Evolutionary conservation across 2,888 invertebrate genomes (phyloP), one percentile per base, ranked within the genome.

Genomic region (Rhagophthalmus giganteus): DNA sequence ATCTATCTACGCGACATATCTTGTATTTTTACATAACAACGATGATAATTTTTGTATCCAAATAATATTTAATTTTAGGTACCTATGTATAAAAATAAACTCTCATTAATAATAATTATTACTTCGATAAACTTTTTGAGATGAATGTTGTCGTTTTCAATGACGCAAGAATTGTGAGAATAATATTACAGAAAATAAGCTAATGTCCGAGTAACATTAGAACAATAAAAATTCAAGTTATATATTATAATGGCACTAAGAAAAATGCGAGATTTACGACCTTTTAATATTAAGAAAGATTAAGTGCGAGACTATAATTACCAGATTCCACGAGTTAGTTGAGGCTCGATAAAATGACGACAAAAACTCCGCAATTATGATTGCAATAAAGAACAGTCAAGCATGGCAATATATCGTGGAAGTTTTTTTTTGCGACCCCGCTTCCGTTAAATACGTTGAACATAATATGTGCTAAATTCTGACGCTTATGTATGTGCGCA

Each of bases 241-340:
- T n/a, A n/a, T n/a, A n/a, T n/a, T n/a, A n/a, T 44, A 50, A 50
- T 44, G 25, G 16, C 16, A 33, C 25, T 10, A 11, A 13, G 39
- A 46, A 52, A 52, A 40, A 30, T 52, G 38, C 28, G 14, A 37
- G 39, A 50, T 50, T 58, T 54, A 60, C 38, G 42, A 45, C 35
- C 54, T 52, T 60, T 60, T 60, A 55, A 56, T 60, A 54, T 58
- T 58, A 60, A 56, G 57, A n/a, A 56, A 58, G 58, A 56, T 52
- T 53, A 57, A 57, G 51, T 37, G 40, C 35, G 31, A 32, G 49
- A 44, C 25, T 10, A 32, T 24, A 44, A 44, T 54, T 54, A 54
- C 48, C 35, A 40, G 48, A 26, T 38, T 35, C 39, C 28, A 44
- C 34, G 38, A 20, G 34, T 48, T 16, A 39, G 24, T 42, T 39